phyloP scores from a whole-genome alignment of 2,888 invertebrate genomes.

The Torymus auratus region DNA sequence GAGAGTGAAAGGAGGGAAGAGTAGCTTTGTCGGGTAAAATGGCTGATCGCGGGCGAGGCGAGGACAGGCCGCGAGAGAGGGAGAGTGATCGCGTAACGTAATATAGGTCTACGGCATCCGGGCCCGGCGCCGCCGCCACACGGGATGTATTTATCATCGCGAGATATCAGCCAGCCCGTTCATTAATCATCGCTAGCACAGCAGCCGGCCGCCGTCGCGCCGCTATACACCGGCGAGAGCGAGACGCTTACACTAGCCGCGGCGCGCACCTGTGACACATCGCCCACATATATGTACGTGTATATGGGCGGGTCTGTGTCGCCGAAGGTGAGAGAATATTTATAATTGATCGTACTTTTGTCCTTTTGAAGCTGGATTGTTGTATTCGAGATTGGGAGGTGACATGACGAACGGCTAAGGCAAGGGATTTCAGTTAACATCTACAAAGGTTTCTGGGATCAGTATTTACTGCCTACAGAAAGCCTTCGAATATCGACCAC shows the following conservation, averaged over 20 bases:
- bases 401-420: no score
- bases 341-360: no score
- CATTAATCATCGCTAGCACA: slow-evolving; percentile 54
- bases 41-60: not conserved
- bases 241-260: not conserved
- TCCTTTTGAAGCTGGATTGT: no score
- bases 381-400: no score
- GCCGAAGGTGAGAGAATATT: no score
- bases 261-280: slow-evolving; percentile 34
- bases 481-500: no score
- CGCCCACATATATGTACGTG: not conserved
- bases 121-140: slow-evolving; percentile 32
- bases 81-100: slow-evolving; percentile 44
- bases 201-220: slow-evolving; percentile 5
- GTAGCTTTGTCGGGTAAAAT: not conserved
- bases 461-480: no score
- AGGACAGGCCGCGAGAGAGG: slow-evolving; percentile 33
- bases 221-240: not conserved
- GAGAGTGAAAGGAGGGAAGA: slow-evolving; percentile 5
- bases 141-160: slow-evolving; percentile 52
- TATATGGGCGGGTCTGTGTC: not conserved
- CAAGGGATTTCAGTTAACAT: no score
- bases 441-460: no score
- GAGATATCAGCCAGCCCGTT: slow-evolving; percentile 45
- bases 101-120: slow-evolving; percentile 35